phyloP scores from a whole-genome alignment of 2,113 vertebrate species.

The Bagarius yarrelli region DNA sequence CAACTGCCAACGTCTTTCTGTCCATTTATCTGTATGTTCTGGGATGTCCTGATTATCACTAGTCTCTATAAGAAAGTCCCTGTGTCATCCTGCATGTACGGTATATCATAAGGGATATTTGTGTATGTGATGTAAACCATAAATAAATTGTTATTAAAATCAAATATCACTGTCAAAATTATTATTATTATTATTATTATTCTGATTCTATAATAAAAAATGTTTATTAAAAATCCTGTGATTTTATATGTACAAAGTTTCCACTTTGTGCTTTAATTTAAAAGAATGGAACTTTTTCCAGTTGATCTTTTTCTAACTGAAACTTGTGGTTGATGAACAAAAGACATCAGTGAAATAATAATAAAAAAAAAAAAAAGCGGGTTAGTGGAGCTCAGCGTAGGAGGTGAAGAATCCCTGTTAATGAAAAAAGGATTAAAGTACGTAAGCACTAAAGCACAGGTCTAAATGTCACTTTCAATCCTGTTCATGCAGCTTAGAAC shows the following conservation, averaged over 20 bases:
- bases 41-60: not conserved
- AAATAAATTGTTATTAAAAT: too few relatives aligned
- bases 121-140: not conserved
- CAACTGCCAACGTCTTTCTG: not conserved
- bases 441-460: not conserved
- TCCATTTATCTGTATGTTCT: not conserved
- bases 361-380: conserved; percentile 60
- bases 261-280: not conserved
- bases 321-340: conserved; percentile 51
- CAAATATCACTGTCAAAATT: not conserved
- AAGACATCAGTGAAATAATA: conserved; percentile 38
- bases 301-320: not conserved
- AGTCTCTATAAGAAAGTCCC: not conserved
- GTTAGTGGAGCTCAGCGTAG: conserved; percentile 52
- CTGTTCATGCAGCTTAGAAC: conserved; percentile 11
- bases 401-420: conserved; percentile 47
- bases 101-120: not conserved
- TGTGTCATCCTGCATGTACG: not conserved
- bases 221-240: not conserved
- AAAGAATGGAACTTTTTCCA: not conserved
- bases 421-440: conserved; percentile 19
- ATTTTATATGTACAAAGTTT: not conserved
- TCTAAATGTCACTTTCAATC: conserved; percentile 19
- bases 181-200: too few relatives aligned
- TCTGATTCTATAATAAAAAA: conserved; percentile 31